These are phyloP conservation scores for Idris sp. DNA, from an alignment of 1,140 invertebrate species.

Conservation along the genomic window DNA sequence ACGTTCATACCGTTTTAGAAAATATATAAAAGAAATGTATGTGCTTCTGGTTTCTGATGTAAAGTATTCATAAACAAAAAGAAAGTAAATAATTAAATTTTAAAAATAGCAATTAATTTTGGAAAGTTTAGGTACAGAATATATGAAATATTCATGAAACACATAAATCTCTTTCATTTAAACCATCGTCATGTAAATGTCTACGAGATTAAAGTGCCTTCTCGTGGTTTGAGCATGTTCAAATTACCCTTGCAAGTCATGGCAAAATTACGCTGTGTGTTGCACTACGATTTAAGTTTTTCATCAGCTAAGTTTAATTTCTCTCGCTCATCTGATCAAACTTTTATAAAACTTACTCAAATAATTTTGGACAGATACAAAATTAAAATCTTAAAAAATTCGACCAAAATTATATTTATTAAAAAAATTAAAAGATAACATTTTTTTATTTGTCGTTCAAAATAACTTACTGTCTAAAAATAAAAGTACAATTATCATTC, in stretches of 20 bases:
- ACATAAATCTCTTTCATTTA: constrained; percentile 10
- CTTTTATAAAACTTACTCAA: neutral
- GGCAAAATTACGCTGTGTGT: neutral
- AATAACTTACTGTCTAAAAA: too few species aligned
- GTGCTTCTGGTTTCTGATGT: too few species aligned
- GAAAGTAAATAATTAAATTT: neutral
- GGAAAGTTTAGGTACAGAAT: neutral
- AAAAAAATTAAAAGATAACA: too few species aligned
- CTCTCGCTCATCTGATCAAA: neutral
- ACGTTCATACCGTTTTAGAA: too few species aligned
- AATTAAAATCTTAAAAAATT: too few species aligned
- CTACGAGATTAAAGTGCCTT: constrained; percentile 14
- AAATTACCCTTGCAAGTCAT: constrained; percentile 10
- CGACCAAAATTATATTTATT: too few species aligned
- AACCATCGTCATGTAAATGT: constrained; percentile 17
- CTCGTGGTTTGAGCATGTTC: neutral
- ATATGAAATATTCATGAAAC: constrained; percentile 22
- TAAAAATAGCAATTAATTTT: neutral
- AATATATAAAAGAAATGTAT: too few species aligned
- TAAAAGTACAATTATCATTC: too few species aligned
- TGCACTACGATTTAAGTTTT: constrained; percentile 4
- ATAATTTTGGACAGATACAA: too few species aligned
- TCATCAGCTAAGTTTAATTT: constrained; percentile 3
- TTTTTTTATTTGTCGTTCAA: too few species aligned
- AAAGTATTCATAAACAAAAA: too few species aligned